These are phyloP conservation scores for Hystrix brachyura DNA, from an alignment of 2,113 vertebrate genomes.

Conservation along the genomic window DNA sequence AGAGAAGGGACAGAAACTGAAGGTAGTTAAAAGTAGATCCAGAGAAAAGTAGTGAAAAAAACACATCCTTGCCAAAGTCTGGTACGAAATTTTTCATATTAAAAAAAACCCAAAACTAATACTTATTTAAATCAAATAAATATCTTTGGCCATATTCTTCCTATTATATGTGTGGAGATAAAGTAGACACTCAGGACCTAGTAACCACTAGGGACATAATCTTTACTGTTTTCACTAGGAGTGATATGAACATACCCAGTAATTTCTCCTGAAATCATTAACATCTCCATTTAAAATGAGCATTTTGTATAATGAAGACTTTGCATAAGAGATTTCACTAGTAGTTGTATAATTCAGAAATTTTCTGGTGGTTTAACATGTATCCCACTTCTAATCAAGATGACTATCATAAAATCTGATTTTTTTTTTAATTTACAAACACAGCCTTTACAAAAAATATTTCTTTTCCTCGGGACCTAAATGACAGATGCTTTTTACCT, in stretches of 20 bases:
- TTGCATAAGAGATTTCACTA: not conserved
- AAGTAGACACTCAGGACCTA: not conserved
- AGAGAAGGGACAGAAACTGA: not conserved
- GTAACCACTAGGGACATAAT: not conserved
- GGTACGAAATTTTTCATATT: not conserved
- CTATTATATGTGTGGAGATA: not conserved
- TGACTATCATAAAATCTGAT: conserved; percentile 9
- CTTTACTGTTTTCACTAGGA: not conserved
- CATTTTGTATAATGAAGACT: not conserved
- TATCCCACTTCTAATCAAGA: conserved; percentile 21
- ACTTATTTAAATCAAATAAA: not conserved
- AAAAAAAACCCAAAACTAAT: not conserved
- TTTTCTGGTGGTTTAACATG: conserved; percentile 41
- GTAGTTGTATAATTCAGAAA: conserved; percentile 13
- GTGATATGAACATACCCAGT: not conserved
- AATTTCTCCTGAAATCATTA: not conserved
- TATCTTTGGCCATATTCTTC: not conserved
- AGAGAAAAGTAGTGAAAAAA: not conserved
- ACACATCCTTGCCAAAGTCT: not conserved
- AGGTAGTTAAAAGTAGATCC: not conserved
- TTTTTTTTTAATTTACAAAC: not conserved
- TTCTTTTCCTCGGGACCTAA: conserved; percentile 50
- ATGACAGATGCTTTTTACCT: conserved; percentile 37
- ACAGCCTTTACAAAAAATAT: conserved; percentile 28
- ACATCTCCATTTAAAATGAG: conserved; percentile 42